Evolutionary conservation across 2,888 invertebrate species (phyloP).

Genomic region (Leptopilina drosophilae): DNA sequence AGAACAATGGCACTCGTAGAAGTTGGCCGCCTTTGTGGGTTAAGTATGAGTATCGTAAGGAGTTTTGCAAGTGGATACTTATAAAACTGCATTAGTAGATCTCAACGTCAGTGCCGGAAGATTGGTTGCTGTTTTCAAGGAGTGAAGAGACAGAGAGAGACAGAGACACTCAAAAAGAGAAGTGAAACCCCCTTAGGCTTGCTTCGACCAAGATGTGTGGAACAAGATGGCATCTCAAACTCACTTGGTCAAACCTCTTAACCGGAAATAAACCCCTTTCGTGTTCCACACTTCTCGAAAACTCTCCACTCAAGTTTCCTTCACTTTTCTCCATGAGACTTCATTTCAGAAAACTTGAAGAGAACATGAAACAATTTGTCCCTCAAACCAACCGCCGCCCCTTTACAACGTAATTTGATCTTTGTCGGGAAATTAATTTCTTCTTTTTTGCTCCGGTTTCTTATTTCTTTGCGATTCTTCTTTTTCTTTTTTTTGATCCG

Average conservation of each 20-base stretch:
- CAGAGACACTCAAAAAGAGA: not conserved
- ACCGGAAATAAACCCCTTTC: slow-evolving; percentile 21
- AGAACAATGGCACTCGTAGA: slow-evolving; percentile 18
- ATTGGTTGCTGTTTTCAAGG: slow-evolving; percentile 21
- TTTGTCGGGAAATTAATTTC: no score
- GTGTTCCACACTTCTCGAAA: slow-evolving; percentile 16
- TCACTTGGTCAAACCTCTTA: slow-evolving; percentile 37
- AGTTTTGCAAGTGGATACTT: slow-evolving; percentile 34
- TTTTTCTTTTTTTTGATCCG: no score
- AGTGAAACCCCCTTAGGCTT: slow-evolving; percentile 16
- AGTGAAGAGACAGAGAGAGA: not conserved
- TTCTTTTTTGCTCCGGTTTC: no score
- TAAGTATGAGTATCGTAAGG: slow-evolving; percentile 28
- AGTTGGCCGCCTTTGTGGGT: slow-evolving; percentile 32
- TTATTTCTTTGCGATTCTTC: no score
- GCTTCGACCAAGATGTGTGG: slow-evolving; percentile 27
- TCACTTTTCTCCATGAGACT: slow-evolving; percentile 26
- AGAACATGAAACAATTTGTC: not conserved
- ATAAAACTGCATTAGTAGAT: slow-evolving; percentile 38
- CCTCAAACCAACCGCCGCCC: not conserved
- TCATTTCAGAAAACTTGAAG: slow-evolving; percentile 2
- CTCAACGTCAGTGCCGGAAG: not conserved
- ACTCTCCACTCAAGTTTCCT: slow-evolving; percentile 16
- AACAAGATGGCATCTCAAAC: slow-evolving; percentile 26
- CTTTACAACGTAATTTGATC: no score